Percentiles rank a stretch among this genome's conserved stretches.
Evolutionary conservation across 1,140 invertebrate genomes (phyloP).

Genomic region (Sarcophaga peregrina): DNA sequence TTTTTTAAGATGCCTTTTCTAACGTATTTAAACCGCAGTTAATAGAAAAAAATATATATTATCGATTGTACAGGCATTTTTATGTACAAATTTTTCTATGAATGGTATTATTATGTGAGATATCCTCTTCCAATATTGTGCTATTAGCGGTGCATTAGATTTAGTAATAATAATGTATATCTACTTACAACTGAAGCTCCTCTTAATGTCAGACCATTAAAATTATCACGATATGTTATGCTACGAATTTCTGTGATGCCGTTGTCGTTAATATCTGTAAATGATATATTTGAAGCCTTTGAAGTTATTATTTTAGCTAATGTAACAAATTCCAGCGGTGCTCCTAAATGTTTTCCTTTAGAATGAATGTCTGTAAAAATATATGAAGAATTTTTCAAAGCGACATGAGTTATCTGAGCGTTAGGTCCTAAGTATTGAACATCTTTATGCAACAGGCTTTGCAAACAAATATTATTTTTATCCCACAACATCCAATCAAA

Average conservation of each 20-base stretch:
- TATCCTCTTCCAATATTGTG: too few species aligned
- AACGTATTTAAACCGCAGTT: too few species aligned
- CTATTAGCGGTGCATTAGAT: too few species aligned
- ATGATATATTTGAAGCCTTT: not conserved
- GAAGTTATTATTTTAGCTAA: not conserved
- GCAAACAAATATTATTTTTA: not conserved
- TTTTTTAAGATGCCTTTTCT: too few species aligned
- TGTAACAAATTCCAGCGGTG: not conserved
- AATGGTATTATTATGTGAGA: too few species aligned
- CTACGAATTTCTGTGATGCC: conserved; percentile 43
- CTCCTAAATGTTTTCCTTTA: not conserved
- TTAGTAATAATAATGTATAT: not conserved
- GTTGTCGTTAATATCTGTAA: not conserved
- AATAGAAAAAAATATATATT: too few species aligned
- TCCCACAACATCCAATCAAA: not conserved
- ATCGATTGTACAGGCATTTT: too few species aligned
- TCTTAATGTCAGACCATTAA: conserved; percentile 53
- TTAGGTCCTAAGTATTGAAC: not conserved
- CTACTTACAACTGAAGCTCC: conserved; percentile 58
- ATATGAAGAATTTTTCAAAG: not conserved
- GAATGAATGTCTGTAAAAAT: not conserved
- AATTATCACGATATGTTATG: conserved; percentile 52
- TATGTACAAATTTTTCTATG: too few species aligned
- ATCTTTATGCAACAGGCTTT: not conserved
- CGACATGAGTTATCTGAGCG: not conserved